Evolutionary conservation across 1,140 invertebrate species (phyloP).

Genomic region (Sycophila sp.): DNA sequence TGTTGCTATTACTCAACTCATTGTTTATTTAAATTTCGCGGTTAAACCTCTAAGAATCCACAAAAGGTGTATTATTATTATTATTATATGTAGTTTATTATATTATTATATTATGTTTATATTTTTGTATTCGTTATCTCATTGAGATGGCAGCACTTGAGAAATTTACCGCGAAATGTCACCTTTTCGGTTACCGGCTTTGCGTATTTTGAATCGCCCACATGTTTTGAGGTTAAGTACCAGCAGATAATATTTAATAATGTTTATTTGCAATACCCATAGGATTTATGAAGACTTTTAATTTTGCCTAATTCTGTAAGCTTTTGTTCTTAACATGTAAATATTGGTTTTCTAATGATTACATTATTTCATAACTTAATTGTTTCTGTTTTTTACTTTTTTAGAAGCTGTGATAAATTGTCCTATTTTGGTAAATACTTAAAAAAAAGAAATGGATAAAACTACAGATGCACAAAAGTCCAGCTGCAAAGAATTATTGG

Average conservation of each 20-base stretch:
- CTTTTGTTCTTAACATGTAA: background rate
- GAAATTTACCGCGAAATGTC: background rate
- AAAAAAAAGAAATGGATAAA: slow-evolving; percentile 28
- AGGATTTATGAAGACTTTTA: background rate
- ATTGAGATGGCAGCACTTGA: slow-evolving; percentile 17
- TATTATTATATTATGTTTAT: no score
- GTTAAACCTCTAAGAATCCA: no score
- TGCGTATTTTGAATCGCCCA: slow-evolving; percentile 5
- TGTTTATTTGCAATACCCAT: background rate
- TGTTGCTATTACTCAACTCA: no score
- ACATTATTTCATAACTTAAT: background rate
- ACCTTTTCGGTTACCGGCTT: background rate
- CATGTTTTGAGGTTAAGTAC: slow-evolving; percentile 25
- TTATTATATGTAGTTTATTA: background rate
- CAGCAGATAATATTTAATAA: background rate
- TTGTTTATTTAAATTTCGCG: no score
- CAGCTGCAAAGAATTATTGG: slow-evolving; percentile 62
- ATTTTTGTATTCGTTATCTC: no score
- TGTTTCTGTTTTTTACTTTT: background rate
- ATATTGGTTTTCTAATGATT: no score
- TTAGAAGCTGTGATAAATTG: background rate
- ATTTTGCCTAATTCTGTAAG: slow-evolving; percentile 4
- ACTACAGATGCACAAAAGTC: slow-evolving; percentile 39
- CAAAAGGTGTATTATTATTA: no score
- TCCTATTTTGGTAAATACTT: background rate